Base-by-base conservation (phyloP, 2,113 vertebrate genomes). In the Ammodramus savannarum region DNA sequence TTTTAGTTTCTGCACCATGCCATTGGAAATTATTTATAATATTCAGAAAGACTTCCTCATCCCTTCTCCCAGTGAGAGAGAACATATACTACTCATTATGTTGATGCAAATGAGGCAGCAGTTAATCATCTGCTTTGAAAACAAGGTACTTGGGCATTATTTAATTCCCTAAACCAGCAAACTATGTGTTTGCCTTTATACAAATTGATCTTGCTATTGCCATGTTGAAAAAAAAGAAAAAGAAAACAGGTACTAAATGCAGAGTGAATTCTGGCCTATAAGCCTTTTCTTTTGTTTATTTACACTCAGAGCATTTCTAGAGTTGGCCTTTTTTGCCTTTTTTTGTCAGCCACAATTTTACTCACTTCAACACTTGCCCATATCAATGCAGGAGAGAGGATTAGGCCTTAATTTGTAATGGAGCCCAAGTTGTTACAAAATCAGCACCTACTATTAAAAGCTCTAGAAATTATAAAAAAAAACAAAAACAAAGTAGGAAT, bases 51-150 rank as follows among this genome's bases (percentile, higher is more conserved):
- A 23, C 4, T 43, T 93, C 38, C 26, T 66, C 18, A 66, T 73
- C 34, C 57, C 18, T 2, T 3, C 16, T 92, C 51, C 49, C 32
- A 87, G 49, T 62, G 55, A 63, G 10, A 49, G 46, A 52, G 78
- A 88, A 83, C n/a, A 51, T 25, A 44, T 46, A 67, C 12, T 73
- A 55, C 57, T 80, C 39, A 77, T 85, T 91, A 91, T 67, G 59
- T 55, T 59, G 31, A 91, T 73, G 63, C 26, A 91, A 91, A 96
- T 63, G 43, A 89, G 10, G 23, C 23, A 93, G 61, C 19, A 71
- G 82, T 62, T 86, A 90, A 92, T 89, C 32, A 81, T 44, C 57
- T 78, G 32, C 32, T 84, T 84, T 87, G 67, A 85, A 90, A 93
- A 43, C 57, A 85, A 91, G 69, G 41, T 80, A 34, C 46, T 87